A percentile compares a stretch with the other conserved stretches of the same genome.
These are phyloP conservation scores for Onychomys arenicola DNA, from an alignment of 2,797 vertebrate genomes.

Conservation along the genomic window DNA sequence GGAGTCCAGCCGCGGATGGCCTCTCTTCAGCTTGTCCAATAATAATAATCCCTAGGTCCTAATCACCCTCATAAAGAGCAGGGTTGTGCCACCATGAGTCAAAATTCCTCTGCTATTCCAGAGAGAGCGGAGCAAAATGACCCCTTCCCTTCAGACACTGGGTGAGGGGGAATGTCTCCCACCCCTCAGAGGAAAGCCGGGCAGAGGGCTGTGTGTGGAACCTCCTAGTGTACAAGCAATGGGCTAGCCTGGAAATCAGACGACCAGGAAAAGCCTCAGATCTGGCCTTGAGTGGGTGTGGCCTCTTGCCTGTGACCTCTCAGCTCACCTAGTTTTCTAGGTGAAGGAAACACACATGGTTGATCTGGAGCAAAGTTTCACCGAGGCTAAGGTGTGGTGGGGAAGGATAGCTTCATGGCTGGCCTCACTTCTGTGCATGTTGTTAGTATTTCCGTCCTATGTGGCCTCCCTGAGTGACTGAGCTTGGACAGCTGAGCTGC, in stretches of 20 bases:
- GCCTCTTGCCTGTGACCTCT: neutral
- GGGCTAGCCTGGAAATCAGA: no score
- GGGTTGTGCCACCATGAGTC: neutral
- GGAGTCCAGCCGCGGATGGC: neutral
- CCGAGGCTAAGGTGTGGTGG: neutral
- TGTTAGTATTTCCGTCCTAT: neutral
- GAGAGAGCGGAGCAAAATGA: neutral
- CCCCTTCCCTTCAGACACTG: accelerated
- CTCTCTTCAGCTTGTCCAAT: neutral
- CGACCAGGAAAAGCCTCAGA: neutral
- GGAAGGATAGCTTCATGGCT: neutral
- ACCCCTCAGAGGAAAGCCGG: neutral
- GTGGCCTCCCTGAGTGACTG: neutral
- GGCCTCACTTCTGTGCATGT: neutral
- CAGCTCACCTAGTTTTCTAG: neutral
- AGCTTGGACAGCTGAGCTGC: neutral
- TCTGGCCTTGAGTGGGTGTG: neutral
- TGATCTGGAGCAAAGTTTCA: neutral
- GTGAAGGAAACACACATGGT: neutral
- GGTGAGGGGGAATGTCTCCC: neutral
- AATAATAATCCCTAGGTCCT: neutral
- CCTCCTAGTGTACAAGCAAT: accelerated
- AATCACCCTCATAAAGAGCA: neutral
- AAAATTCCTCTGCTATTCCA: neutral
- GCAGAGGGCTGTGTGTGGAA: neutral